Conservation (phyloP, 1,140 invertebrate species). For the Temnothorax curvispinosus region DNA sequence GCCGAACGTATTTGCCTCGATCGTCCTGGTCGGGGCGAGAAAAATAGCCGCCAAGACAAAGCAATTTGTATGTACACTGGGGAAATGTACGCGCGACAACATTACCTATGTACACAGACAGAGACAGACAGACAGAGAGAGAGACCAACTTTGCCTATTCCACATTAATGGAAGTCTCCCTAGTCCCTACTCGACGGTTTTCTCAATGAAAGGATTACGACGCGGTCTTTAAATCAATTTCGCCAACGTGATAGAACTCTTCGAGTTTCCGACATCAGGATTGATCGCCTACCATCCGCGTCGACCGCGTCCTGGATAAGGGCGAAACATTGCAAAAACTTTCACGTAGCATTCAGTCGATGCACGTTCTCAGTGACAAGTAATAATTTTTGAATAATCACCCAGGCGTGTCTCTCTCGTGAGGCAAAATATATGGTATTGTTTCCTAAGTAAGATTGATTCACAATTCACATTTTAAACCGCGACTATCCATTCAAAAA, state of each 20-base stretch:
- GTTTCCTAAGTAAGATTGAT: slow-evolving; percentile 55
- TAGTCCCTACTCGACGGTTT: background rate
- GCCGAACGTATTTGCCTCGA: slow-evolving; percentile 52
- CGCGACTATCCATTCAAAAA: background rate
- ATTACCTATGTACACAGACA: background rate
- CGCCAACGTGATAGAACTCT: slow-evolving; percentile 64
- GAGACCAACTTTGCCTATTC: slow-evolving; percentile 12
- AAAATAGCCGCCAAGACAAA: slow-evolving; percentile 40
- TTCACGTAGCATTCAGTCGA: background rate
- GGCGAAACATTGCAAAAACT: slow-evolving; percentile 23
- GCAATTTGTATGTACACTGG: slow-evolving; percentile 37
- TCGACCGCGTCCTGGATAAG: slow-evolving; percentile 24
- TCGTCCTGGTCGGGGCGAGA: background rate
- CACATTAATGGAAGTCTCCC: slow-evolving; percentile 58
- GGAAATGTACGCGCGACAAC: slow-evolving; percentile 45
- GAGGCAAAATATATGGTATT: background rate
- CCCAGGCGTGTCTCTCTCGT: background rate
- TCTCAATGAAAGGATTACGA: slow-evolving; percentile 70
- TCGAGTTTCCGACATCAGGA: slow-evolving; percentile 57
- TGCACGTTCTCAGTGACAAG: slow-evolving; percentile 9
- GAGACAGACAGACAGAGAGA: background rate
- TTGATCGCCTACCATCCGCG: slow-evolving; percentile 63
- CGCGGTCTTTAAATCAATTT: slow-evolving; percentile 73
- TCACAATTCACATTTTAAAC: background rate
- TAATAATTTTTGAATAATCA: slow-evolving; percentile 63